phyloP scores from a whole-genome alignment of 1,140 invertebrate genomes.

The Glomeris maerens region DNA sequence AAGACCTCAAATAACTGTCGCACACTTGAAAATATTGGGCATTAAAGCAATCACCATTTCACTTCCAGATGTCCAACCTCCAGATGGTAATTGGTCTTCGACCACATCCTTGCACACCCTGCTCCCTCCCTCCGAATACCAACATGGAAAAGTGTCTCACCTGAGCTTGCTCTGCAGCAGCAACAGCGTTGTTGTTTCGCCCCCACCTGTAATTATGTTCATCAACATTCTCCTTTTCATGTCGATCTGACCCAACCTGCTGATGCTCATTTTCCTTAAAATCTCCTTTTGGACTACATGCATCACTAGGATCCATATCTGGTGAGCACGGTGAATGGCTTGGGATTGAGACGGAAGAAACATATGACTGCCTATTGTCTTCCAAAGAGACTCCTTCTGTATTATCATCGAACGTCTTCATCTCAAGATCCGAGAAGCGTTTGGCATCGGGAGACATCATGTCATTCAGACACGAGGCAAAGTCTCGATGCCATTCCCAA shows the following conservation, averaged over 20 bases:
- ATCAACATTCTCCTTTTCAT: not conserved
- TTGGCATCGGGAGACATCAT: not conserved
- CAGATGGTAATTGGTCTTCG: conserved; percentile 7
- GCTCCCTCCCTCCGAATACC: conserved; percentile 9
- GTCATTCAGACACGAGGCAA: conserved; percentile 2
- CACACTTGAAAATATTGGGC: too few relatives aligned
- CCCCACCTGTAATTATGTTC: not conserved
- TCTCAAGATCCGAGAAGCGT: not conserved
- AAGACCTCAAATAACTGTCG: too few relatives aligned
- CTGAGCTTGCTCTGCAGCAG: not conserved
- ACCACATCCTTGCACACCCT: conserved; percentile 1
- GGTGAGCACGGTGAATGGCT: too few relatives aligned
- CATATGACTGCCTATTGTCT: too few relatives aligned
- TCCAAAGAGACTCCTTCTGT: too few relatives aligned
- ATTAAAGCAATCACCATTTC: too few relatives aligned
- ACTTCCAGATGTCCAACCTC: conserved; percentile 9
- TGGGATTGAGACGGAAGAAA: too few relatives aligned
- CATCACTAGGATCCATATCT: too few relatives aligned
- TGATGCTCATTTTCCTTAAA: too few relatives aligned
- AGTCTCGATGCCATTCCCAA: conserved; percentile 1
- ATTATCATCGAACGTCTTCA: conserved; percentile 5
- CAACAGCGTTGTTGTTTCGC: not conserved
- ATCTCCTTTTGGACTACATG: too few relatives aligned
- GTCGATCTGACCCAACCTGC: too few relatives aligned
- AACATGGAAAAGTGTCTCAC: conserved; percentile 10